phyloP scores from a whole-genome alignment of 2,888 invertebrate genomes.

The Phengaris arion region DNA sequence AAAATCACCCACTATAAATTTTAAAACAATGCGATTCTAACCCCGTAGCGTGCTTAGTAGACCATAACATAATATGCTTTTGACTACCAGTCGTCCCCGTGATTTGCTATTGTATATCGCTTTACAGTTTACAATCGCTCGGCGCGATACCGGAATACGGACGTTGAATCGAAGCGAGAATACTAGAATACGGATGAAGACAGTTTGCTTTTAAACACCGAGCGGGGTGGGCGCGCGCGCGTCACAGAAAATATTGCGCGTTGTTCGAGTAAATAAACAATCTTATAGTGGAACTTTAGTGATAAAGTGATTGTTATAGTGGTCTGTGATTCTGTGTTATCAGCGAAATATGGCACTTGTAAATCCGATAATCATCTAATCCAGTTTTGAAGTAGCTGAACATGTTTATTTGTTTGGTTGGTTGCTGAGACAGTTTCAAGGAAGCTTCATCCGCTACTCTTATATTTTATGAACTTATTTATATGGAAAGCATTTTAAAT shows the following conservation, averaged over 20 bases:
- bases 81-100: slow-evolving; percentile 64
- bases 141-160: slow-evolving; percentile 28
- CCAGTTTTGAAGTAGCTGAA: slow-evolving; percentile 63
- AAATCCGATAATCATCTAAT: slow-evolving; percentile 52
- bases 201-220: slow-evolving; percentile 61
- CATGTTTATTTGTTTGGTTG: slow-evolving; percentile 74
- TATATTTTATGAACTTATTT: slow-evolving; percentile 28
- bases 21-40: slow-evolving; percentile 39
- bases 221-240: slow-evolving; percentile 59
- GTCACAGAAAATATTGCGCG: slow-evolving; percentile 48
- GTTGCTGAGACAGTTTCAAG: slow-evolving; percentile 65
- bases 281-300: slow-evolving; percentile 55
- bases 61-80: slow-evolving; percentile 55
- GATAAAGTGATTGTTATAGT: slow-evolving; percentile 53
- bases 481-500: slow-evolving; percentile 34
- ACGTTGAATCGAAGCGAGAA: slow-evolving; percentile 30
- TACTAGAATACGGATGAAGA: slow-evolving; percentile 28
- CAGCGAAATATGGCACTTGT: slow-evolving; percentile 57
- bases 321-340: slow-evolving; percentile 50
- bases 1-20: slow-evolving; percentile 20
- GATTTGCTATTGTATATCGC: slow-evolving; percentile 64
- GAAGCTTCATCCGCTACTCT: slow-evolving; percentile 48
- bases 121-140: slow-evolving; percentile 40
- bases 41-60: slow-evolving; percentile 59
- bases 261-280: slow-evolving; percentile 53